Percentiles rank a stretch among this genome's conserved stretches.
Evolutionary conservation across 2,888 invertebrate genomes (phyloP).

Genomic region (Tuberolachnus salignus): DNA sequence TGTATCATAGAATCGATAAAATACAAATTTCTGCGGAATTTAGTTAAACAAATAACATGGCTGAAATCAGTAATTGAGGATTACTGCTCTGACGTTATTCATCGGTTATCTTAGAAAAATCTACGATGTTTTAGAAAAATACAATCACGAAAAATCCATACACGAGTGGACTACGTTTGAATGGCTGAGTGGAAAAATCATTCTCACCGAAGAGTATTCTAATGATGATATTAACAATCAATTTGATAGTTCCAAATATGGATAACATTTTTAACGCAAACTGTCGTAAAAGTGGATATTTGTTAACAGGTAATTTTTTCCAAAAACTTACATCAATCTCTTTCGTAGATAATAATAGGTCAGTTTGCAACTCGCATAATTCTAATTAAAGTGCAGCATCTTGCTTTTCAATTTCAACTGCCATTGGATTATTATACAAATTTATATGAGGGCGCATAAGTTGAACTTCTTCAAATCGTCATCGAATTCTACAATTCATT

Average conservation of each 20-base stretch:
- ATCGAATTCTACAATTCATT: constrained; percentile 19
- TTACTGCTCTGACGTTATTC: too few relatives aligned
- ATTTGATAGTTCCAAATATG: constrained; percentile 16
- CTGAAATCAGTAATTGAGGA: too few relatives aligned
- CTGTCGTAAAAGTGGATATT: constrained; percentile 21
- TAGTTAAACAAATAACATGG: too few relatives aligned
- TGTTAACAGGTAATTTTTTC: not conserved
- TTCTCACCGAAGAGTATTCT: too few relatives aligned
- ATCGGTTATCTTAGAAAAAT: too few relatives aligned
- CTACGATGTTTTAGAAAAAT: too few relatives aligned
- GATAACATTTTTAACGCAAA: constrained; percentile 14
- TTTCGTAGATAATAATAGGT: not conserved
- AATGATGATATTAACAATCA: too few relatives aligned
- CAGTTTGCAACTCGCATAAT: not conserved
- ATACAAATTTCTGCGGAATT: too few relatives aligned
- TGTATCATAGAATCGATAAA: too few relatives aligned
- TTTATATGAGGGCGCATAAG: constrained; percentile 6
- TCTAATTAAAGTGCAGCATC: not conserved
- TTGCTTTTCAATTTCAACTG: not conserved
- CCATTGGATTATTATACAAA: constrained; percentile 7
- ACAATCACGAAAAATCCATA: too few relatives aligned
- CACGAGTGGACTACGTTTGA: too few relatives aligned
- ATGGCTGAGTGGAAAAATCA: too few relatives aligned
- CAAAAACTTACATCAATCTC: not conserved
- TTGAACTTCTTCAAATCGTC: constrained; percentile 29